phyloP scores from a whole-genome alignment of 2,888 invertebrate genomes.

The Spilarctia lutea region DNA sequence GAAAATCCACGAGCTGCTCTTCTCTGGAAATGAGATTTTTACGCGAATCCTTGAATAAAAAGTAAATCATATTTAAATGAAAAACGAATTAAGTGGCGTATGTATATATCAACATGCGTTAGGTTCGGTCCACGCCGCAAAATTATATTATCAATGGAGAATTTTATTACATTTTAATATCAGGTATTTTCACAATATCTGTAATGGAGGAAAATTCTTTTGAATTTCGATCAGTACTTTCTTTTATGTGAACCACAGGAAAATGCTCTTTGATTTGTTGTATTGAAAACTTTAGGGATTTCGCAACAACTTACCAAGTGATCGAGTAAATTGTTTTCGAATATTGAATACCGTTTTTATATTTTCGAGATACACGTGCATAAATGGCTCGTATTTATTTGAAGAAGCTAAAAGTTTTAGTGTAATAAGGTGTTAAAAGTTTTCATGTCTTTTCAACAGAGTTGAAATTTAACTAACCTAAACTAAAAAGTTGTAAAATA shows the following conservation, averaged over 20 bases:
- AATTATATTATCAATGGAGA: constrained; percentile 75
- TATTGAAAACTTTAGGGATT: constrained; percentile 43
- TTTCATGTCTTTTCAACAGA: neutral
- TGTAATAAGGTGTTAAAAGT: neutral
- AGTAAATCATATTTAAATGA: constrained; percentile 23
- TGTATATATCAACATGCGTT: constrained; percentile 55
- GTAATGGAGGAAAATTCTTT: constrained; percentile 61
- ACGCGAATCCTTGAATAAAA: neutral
- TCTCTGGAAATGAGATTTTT: neutral
- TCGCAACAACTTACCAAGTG: constrained; percentile 22
- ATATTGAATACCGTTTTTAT: constrained; percentile 12
- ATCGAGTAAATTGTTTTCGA: constrained; percentile 21
- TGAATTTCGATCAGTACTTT: constrained; percentile 67
- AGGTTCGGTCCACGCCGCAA: constrained; percentile 63
- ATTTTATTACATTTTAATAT: constrained; percentile 83
- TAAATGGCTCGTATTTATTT: neutral
- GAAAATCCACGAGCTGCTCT: neutral
- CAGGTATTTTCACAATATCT: constrained; percentile 75
- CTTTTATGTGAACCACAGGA: constrained; percentile 51
- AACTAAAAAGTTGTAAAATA: too few species aligned
- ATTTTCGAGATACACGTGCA: neutral
- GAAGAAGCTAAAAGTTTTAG: neutral
- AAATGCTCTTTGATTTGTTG: constrained; percentile 61
- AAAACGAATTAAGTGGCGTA: constrained; percentile 48
- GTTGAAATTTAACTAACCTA: too few species aligned